Conservation (phyloP, 2,113 vertebrate genomes). For the Corythaeola cristata region DNA sequence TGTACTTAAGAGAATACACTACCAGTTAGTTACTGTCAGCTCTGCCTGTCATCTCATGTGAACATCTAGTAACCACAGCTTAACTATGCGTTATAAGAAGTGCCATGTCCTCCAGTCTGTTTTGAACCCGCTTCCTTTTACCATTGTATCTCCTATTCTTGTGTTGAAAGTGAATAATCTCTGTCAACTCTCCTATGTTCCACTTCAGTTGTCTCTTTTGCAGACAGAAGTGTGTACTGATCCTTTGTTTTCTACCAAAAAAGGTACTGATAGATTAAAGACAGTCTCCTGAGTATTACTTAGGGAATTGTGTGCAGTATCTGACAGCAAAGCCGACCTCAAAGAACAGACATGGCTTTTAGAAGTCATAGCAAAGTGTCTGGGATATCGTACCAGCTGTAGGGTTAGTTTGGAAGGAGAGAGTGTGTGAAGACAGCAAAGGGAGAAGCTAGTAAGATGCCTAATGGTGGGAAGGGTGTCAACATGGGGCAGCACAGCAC, state of each 20-base stretch:
- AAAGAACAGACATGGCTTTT: not conserved
- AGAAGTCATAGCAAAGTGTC: not conserved
- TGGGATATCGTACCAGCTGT: not conserved
- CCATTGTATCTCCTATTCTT: not conserved
- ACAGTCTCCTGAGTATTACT: not conserved
- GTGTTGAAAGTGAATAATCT: not conserved
- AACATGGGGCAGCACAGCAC: not conserved
- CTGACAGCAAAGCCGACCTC: not conserved
- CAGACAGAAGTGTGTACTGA: not conserved
- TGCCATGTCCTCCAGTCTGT: not conserved
- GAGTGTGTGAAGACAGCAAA: not conserved
- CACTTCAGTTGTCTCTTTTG: not conserved
- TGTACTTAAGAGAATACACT: not conserved
- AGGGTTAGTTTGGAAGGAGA: not conserved
- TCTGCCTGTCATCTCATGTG: not conserved
- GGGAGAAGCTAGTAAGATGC: not conserved
- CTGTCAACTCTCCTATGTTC: not conserved
- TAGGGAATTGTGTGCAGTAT: not conserved
- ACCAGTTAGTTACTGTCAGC: not conserved
- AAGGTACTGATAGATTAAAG: not conserved
- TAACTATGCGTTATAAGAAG: not conserved
- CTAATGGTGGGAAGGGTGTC: not conserved
- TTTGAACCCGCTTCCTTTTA: not conserved
- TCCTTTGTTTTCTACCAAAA: not conserved
- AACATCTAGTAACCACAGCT: not conserved